A percentile compares a stretch with the other conserved stretches of the same genome.
phyloP scores from a whole-genome alignment of 2,797 vertebrate species.

The Falco rusticolus region DNA sequence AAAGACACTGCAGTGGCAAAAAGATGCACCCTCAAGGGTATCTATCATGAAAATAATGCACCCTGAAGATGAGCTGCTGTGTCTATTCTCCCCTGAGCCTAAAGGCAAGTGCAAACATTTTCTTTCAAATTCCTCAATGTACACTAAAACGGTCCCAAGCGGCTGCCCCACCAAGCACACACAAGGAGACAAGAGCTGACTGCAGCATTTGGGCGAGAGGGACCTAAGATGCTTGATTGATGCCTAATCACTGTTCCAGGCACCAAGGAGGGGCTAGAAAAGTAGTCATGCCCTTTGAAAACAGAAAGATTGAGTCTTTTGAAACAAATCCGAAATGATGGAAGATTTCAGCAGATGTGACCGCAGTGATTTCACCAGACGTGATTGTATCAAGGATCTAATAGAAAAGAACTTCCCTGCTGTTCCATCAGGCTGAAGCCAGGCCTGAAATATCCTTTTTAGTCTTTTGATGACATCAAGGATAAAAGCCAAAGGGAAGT shows the following conservation, averaged over 20 bases:
- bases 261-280: constrained; percentile 18
- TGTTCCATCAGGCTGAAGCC: constrained; percentile 53
- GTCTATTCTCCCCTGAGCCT: neutral
- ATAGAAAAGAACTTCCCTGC: constrained; percentile 71
- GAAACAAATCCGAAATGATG: constrained; percentile 66
- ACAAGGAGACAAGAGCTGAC: neutral
- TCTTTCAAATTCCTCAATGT: neutral
- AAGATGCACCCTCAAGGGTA: neutral
- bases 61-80: neutral
- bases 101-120: neutral
- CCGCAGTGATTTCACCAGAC: constrained; percentile 59
- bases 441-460: constrained; percentile 61
- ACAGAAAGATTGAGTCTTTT: constrained; percentile 52
- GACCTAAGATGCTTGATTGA: neutral
- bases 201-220: neutral
- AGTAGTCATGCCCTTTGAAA: constrained; percentile 34
- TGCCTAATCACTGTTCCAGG: neutral
- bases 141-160: neutral
- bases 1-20: neutral
- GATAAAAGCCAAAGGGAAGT: constrained; percentile 66
- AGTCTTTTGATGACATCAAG: constrained; percentile 64
- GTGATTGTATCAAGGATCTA: constrained; percentile 60
- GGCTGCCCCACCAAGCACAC: neutral
- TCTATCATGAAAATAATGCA: neutral
- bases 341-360: constrained; percentile 68